Percentiles rank a stretch among this genome's conserved stretches.
These are phyloP conservation scores for Rhorus exstirpatorius DNA, from an alignment of 2,888 invertebrate genomes.

Conservation along the genomic window DNA sequence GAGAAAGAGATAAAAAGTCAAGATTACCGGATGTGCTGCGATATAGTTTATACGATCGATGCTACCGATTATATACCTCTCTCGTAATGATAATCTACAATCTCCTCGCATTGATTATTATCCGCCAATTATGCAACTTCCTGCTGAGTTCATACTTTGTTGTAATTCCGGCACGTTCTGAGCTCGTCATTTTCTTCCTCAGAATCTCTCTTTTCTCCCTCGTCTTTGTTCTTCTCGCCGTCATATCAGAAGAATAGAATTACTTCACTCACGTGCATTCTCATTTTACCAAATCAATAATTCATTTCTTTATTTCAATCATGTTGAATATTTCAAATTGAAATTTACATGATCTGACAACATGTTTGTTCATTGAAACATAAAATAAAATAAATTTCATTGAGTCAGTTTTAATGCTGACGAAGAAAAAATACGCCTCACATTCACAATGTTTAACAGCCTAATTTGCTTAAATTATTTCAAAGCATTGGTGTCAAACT, in stretches of 20 bases:
- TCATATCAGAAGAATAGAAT: not conserved
- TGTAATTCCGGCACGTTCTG: conserved; percentile 18
- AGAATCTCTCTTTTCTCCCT: not conserved
- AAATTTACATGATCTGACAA: no score
- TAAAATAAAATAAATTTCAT: no score
- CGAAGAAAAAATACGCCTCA: no score
- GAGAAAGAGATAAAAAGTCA: conserved; percentile 36
- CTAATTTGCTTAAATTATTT: no score
- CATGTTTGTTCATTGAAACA: no score
- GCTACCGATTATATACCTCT: conserved; percentile 46
- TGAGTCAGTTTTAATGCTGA: no score
- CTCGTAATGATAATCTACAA: conserved; percentile 54
- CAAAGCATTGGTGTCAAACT: no score
- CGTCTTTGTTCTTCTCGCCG: not conserved
- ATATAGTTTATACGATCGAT: conserved; percentile 50
- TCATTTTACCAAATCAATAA: no score
- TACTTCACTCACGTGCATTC: not conserved
- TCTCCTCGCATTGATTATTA: conserved; percentile 55
- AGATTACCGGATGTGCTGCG: conserved; percentile 56
- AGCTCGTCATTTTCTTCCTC: not conserved
- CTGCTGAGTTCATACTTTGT: conserved; percentile 56
- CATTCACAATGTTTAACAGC: no score
- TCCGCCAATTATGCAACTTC: conserved; percentile 51
- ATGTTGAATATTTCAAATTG: no score
- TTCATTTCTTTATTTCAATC: no score